Percentiles rank a stretch among this genome's conserved stretches.
phyloP scores from a whole-genome alignment of 2,113 vertebrate genomes.

The Sclerurus mexicanus region DNA sequence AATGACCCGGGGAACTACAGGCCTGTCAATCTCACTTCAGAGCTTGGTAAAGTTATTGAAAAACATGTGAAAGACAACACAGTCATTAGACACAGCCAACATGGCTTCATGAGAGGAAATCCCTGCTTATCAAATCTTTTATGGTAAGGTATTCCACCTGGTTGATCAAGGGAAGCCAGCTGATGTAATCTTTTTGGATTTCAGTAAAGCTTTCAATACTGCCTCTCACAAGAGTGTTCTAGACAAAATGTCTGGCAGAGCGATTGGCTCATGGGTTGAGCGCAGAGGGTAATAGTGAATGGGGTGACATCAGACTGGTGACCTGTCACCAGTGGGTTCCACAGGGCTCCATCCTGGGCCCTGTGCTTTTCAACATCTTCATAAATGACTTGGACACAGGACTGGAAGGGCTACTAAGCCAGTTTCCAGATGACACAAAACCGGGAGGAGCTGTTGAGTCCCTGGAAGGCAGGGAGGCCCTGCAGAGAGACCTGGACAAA shows the following conservation, averaged over 20 bases:
- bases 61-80: neutral
- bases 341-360: neutral
- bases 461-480: neutral
- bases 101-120: neutral
- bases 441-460: neutral
- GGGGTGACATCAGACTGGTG: neutral
- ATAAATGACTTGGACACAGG: neutral
- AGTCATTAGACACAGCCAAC: neutral
- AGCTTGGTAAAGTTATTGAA: neutral
- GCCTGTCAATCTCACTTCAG: neutral
- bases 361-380: neutral
- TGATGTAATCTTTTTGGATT: neutral
- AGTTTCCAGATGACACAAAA: neutral
- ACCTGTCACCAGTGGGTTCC: neutral
- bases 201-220: neutral
- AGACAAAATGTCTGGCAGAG: neutral
- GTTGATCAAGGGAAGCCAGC: neutral
- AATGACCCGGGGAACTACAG: neutral
- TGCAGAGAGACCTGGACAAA: neutral
- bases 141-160: neutral
- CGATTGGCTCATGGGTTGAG: too few species aligned
- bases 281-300: neutral
- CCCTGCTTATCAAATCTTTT: neutral
- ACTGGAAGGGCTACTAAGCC: neutral
- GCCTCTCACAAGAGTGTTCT: neutral